Evolutionary conservation across 2,888 invertebrate genomes (phyloP), one percentile per base, ranked within the genome.

Genomic region (Argyra leucocephala): DNA sequence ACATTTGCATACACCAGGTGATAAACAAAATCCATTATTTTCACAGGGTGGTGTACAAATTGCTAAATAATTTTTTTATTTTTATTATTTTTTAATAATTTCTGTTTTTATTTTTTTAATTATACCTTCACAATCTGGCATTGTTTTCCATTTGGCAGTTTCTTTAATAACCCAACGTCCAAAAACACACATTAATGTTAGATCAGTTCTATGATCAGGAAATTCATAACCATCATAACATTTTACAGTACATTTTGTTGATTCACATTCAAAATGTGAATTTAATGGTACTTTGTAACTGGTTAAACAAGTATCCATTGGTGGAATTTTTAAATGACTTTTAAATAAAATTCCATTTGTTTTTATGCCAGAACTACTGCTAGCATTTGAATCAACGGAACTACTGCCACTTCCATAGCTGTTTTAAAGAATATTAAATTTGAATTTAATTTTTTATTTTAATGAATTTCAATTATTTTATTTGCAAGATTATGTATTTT

Each of bases 21-120:
- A 83, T 3, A 88, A 76, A 73, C 94, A 95, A 63, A 89, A 87
- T 1, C 94, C 94, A 64, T 85, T 88, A 78, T 94, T 92, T 74
- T 86, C 82, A 76, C 94, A 95, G 0, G 83, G 81, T 0, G 89
- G 89, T 22, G 83, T 76, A 75, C 94, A 94, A 70, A 85, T 82
- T 0, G 90, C 93, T 91, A 75, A n/a, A 80, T 80, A n/a, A n/a
- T n/a, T n/a, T n/a, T n/a, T n/a, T n/a, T n/a, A n/a, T n/a, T n/a
- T n/a, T n/a, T n/a, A n/a, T n/a, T n/a, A n/a, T n/a, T n/a, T n/a
- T n/a, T n/a, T n/a, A n/a, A n/a, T n/a, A 18, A 24, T 23, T 24
- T 15, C 37, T 61, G 7, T 26, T 65, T 37, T 60, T 22, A 61
- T 31, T 65, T 57, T 9, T 74, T 80, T 80, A n/a, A n/a, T n/a